phyloP scores from a whole-genome alignment of 2,797 vertebrate species.

The Zenarchopterus dispar region DNA sequence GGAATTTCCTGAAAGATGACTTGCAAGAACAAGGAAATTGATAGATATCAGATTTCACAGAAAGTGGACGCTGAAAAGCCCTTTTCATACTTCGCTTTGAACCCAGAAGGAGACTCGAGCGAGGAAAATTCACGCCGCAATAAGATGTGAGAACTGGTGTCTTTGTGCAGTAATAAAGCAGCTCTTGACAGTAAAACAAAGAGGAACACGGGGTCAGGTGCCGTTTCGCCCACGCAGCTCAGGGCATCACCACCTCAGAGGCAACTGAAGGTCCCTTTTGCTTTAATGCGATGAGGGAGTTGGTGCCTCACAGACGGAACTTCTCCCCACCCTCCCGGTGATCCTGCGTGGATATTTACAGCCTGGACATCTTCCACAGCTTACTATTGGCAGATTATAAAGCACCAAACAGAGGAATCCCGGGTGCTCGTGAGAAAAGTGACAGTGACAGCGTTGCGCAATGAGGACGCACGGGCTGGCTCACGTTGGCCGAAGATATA shows the following conservation, averaged over 20 bases:
- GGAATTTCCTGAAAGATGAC: background rate
- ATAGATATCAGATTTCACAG: background rate
- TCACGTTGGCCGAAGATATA: background rate
- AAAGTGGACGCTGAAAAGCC: conserved; percentile 11
- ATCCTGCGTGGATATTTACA: background rate
- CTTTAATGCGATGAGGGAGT: background rate
- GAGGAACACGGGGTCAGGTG: conserved; percentile 41
- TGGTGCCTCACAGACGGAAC: background rate
- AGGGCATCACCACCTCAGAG: background rate
- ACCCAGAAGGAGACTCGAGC: background rate
- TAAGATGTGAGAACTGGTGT: background rate
- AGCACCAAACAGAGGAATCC: background rate
- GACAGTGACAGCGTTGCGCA: conserved; percentile 29
- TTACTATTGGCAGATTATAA: background rate
- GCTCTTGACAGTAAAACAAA: conserved; percentile 4
- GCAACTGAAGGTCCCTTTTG: background rate
- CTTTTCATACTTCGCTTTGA: background rate
- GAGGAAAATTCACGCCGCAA: background rate
- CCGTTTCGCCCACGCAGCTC: background rate
- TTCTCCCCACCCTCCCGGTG: background rate
- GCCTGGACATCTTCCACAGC: background rate
- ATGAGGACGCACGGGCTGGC: conserved; percentile 20
- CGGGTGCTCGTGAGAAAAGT: background rate
- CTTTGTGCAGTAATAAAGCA: conserved; percentile 1
- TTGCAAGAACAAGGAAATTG: conserved; percentile 32